phyloP scores from a whole-genome alignment of 2,113 vertebrate species.

The Limanda limanda region DNA sequence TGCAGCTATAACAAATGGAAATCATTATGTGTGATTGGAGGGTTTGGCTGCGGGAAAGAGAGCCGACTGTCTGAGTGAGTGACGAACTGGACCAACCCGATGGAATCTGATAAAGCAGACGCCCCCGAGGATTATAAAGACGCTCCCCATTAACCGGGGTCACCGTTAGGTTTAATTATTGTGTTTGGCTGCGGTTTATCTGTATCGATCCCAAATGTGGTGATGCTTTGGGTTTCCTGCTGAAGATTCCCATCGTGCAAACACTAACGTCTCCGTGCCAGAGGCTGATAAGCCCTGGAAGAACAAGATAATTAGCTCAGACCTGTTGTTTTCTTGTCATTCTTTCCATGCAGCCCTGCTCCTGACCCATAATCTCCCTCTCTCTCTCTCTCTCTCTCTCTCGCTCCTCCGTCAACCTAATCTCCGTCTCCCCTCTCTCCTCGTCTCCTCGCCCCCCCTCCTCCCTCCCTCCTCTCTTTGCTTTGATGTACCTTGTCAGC shows the following conservation, averaged over 20 bases:
- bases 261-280: constrained; percentile 28
- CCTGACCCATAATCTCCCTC: constrained; percentile 57
- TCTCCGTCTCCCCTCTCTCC: constrained; percentile 39
- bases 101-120: constrained; percentile 68
- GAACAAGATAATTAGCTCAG: constrained; percentile 52
- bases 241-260: constrained; percentile 19
- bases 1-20: constrained; percentile 67
- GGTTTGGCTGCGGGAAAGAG: constrained; percentile 58
- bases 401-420: constrained; percentile 51
- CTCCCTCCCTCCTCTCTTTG: constrained; percentile 13
- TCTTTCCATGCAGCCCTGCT: constrained; percentile 26
- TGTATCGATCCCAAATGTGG: constrained; percentile 29
- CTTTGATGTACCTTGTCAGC: constrained; percentile 74
- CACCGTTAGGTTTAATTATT: constrained; percentile 40
- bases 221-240: not conserved
- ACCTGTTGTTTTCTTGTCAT: constrained; percentile 52
- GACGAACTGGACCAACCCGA: constrained; percentile 59
- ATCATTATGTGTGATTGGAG: constrained; percentile 73
- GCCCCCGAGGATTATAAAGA: constrained; percentile 24
- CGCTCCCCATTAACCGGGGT: constrained; percentile 27
- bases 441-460: not conserved
- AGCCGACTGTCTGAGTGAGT: constrained; percentile 36
- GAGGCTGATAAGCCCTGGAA: constrained; percentile 48
- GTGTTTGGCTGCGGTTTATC: constrained; percentile 43
- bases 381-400: constrained; percentile 50